Conservation (phyloP, 1,140 invertebrate genomes). For the Pseudoatta argentina region DNA sequence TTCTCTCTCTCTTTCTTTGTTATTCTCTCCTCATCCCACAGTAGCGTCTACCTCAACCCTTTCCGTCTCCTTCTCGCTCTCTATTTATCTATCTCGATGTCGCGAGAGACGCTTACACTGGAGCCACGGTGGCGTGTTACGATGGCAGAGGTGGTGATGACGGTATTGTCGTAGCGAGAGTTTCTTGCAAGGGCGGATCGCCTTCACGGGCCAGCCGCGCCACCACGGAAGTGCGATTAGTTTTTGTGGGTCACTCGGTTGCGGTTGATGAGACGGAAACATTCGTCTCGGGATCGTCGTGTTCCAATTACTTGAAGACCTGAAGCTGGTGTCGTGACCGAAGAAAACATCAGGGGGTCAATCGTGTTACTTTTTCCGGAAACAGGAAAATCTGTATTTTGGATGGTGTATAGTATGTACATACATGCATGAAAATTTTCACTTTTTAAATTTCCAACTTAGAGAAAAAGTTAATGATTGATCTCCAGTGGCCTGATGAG, state of each 20-base stretch:
- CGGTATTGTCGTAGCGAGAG: slow-evolving; percentile 52
- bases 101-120: slow-evolving; percentile 25
- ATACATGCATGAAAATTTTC: too few species aligned
- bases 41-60: slow-evolving; percentile 4
- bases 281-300: slow-evolving; percentile 48
- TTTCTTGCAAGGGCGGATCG: slow-evolving; percentile 53
- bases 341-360: too few species aligned
- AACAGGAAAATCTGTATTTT: too few species aligned
- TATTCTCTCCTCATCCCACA: background rate
- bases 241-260: slow-evolving; percentile 56
- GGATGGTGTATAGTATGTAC: too few species aligned
- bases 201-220: background rate
- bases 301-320: slow-evolving; percentile 63
- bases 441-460: too few species aligned
- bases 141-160: slow-evolving; percentile 54
- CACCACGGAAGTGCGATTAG: slow-evolving; percentile 41
- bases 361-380: too few species aligned
- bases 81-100: slow-evolving; percentile 49
- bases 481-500: background rate
- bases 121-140: slow-evolving; percentile 36
- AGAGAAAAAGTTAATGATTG: too few species aligned
- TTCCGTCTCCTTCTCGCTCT: slow-evolving; percentile 1
- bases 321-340: background rate
- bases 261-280: slow-evolving; percentile 55
- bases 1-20: slow-evolving; percentile 11